Conservation (phyloP, 1,140 invertebrate genomes). For the Cyphomyrmex costatus region DNA sequence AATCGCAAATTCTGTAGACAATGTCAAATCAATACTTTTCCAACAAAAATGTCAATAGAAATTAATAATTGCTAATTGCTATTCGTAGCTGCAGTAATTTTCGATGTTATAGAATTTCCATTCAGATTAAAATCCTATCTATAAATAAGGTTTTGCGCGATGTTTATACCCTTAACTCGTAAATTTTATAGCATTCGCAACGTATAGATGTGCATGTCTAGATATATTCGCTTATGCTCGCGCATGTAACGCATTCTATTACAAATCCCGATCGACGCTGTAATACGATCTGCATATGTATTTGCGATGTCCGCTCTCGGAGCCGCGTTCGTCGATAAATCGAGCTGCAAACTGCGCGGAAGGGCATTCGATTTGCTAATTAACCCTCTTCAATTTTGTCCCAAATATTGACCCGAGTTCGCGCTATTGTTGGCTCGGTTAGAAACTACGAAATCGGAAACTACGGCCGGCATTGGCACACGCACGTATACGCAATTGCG, state of each 20-base stretch:
- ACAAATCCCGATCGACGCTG: constrained; percentile 60
- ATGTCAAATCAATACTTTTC: background rate
- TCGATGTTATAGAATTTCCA: background rate
- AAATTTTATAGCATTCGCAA: background rate
- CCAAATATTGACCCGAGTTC: constrained; percentile 73
- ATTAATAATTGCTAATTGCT: background rate
- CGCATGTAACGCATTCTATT: constrained; percentile 65
- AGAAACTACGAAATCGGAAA: constrained; percentile 52
- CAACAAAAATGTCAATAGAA: background rate
- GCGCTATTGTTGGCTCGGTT: constrained; percentile 52
- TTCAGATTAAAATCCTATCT: background rate
- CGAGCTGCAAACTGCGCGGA: constrained; percentile 66
- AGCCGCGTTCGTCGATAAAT: constrained; percentile 56
- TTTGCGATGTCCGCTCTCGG: constrained; percentile 53
- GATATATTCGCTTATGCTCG: constrained; percentile 57
- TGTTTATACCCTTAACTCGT: background rate
- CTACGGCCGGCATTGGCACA: background rate
- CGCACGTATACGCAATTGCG: background rate
- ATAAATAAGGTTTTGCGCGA: background rate
- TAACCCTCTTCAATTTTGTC: constrained; percentile 76
- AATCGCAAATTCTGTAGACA: background rate
- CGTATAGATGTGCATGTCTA: background rate
- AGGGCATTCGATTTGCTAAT: constrained; percentile 70
- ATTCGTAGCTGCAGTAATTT: background rate
- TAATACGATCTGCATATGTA: constrained; percentile 66